Evolutionary conservation across 2,888 invertebrate genomes (phyloP).

Genomic region (Allophyes oxyacanthae): DNA sequence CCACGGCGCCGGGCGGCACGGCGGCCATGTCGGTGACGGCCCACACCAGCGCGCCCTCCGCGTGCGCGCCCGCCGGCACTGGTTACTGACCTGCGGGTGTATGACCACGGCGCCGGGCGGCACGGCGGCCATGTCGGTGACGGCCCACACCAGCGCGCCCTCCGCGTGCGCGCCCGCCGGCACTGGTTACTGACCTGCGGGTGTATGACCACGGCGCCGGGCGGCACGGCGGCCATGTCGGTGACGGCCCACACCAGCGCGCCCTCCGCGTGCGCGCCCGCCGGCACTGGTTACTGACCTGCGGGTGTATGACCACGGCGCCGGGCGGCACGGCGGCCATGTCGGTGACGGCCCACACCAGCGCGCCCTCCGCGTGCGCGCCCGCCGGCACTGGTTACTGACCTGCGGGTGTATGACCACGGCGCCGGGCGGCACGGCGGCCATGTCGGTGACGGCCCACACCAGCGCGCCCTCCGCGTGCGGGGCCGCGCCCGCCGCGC

Average conservation of each 20-base stretch:
- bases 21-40: constrained; percentile 95
- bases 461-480: constrained; percentile 73
- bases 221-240: constrained; percentile 95
- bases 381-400: no score
- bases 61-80: no score
- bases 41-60: constrained; percentile 94
- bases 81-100: constrained; percentile 94
- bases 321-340: constrained; percentile 95
- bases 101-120: constrained; percentile 96
- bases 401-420: constrained; percentile 96
- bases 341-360: constrained; percentile 96
- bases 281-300: no score
- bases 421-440: constrained; percentile 95
- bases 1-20: constrained; percentile 96
- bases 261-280: no score
- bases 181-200: no score
- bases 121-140: constrained; percentile 95
- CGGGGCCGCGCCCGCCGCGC: constrained; percentile 1
- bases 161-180: no score
- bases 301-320: constrained; percentile 96
- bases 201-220: constrained; percentile 96
- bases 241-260: constrained; percentile 96
- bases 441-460: constrained; percentile 96
- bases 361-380: constrained; percentile 9
- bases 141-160: constrained; percentile 95